phyloP scores from a whole-genome alignment of 2,113 vertebrate species.

The Emydocephalus ijimae region DNA sequence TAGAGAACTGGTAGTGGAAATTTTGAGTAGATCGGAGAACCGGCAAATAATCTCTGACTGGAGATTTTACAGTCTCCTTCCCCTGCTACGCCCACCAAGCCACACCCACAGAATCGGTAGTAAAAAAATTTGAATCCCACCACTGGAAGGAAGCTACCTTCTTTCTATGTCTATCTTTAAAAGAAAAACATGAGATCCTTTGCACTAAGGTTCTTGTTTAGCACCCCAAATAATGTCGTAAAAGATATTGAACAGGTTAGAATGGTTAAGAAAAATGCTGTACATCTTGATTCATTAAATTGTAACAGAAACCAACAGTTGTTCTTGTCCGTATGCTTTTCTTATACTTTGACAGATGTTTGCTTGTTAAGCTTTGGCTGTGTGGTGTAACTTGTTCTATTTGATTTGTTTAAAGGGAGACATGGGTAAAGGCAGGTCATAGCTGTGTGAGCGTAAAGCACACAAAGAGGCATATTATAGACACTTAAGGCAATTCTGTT shows the following conservation, averaged over 20 bases:
- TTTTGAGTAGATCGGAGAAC: no score
- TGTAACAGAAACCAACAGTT: background rate
- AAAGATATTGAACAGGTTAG: no score
- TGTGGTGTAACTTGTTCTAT: background rate
- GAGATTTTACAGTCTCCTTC: no score
- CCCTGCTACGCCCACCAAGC: no score
- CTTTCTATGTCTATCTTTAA: background rate
- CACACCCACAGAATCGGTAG: no score
- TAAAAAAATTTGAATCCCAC: no score
- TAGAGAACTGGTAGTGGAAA: no score
- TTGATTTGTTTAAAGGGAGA: background rate
- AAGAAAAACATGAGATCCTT: background rate
- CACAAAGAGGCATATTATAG: background rate
- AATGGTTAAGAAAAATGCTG: background rate
- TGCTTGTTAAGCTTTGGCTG: background rate
- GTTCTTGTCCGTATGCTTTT: background rate
- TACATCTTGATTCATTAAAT: background rate
- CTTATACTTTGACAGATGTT: background rate
- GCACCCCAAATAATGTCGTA: background rate
- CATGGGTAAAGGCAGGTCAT: background rate
- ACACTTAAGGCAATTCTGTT: background rate
- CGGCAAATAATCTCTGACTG: no score
- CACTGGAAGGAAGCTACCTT: background rate
- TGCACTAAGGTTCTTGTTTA: background rate
- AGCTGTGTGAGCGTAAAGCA: background rate